Percentiles rank a stretch among this genome's conserved stretches.
Evolutionary conservation across 1,140 invertebrate genomes (phyloP).

Genomic region (Drosophila neocordata): DNA sequence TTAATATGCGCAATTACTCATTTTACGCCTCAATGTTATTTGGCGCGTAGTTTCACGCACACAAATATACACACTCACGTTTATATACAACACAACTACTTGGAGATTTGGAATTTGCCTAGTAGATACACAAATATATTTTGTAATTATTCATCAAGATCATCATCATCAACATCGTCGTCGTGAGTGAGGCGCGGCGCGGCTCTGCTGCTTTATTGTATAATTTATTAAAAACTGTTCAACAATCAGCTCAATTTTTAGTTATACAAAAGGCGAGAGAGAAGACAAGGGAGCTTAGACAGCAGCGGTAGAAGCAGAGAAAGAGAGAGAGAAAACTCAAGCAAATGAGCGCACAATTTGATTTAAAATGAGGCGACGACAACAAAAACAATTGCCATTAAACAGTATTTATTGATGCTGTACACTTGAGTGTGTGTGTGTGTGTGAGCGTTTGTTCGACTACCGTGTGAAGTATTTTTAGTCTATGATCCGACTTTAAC

Average conservation of each 20-base stretch:
- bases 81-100: constrained; percentile 19
- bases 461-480: not conserved
- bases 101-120: constrained; percentile 62
- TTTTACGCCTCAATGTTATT: constrained; percentile 71
- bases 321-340: constrained; percentile 5
- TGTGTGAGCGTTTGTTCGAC: constrained; percentile 33
- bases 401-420: constrained; percentile 72
- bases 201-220: constrained; percentile 60
- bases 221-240: constrained; percentile 75
- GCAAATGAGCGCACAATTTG: constrained; percentile 47
- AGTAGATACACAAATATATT: constrained; percentile 50
- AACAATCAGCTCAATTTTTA: constrained; percentile 61
- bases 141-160: constrained; percentile 75
- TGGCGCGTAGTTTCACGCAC: constrained; percentile 65
- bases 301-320: not conserved
- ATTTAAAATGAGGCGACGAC: constrained; percentile 63
- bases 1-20: constrained; percentile 77
- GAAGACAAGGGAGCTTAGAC: constrained; percentile 30
- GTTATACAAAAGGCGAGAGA: constrained; percentile 64
- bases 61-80: constrained; percentile 31
- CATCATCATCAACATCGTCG: constrained; percentile 23
- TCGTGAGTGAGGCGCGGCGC: constrained; percentile 58
- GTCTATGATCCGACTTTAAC: not conserved
- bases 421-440: constrained; percentile 30
- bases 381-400: constrained; percentile 76